Base-by-base conservation (phyloP, 2,113 vertebrate species). In the Colinus virginianus region DNA sequence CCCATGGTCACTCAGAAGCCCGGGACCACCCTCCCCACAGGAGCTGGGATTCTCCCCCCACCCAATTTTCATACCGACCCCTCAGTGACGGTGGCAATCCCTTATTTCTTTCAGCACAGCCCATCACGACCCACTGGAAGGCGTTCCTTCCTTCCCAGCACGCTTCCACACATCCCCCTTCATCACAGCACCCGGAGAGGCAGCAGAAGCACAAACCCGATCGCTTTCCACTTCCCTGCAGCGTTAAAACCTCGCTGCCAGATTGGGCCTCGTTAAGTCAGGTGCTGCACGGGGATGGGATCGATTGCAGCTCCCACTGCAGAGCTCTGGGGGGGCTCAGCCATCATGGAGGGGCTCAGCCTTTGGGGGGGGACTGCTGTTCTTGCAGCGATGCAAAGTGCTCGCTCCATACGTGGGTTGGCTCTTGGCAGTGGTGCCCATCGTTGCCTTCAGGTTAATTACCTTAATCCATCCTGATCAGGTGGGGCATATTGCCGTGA, bases 361-460 rank as follows among this genome's bases (percentile, higher is more conserved):
- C 94, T 38, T 91, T 8, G 12, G 40, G 40, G 69, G 62, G 80
- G 74, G 64, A 68, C 67, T 46, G 0, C 91, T 51, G 46, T 83
- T 59, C 83, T 82, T 26, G 20, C 48, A 46, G 45, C 45, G 20
- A 10, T 46, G 45, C 45, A 46, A 46, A 46, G 17, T 46, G 45
- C 20, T 46, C 79, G 74, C 22, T 93, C 90, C 94, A 88, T 43
- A 88, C 1, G 84, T 62, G 89, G 94, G 90, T 92, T 92, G 93
- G 72, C 19, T 74, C 81, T 87, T 92, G 87, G 93, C 88, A 92
- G 34, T 86, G 88, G 80, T 34, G 78, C 69, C 84, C 12, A 5
- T 75, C 32, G 80, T 81, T 72, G 8, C 56, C 86, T 21, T 53
- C 85, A 51, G 91, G 93, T 88, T 93, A 67, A 88, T 88, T 67